Evolutionary conservation across 2,797 vertebrate species (phyloP), one percentile per base, ranked within the genome.

Genomic region (Balearica regulorum): DNA sequence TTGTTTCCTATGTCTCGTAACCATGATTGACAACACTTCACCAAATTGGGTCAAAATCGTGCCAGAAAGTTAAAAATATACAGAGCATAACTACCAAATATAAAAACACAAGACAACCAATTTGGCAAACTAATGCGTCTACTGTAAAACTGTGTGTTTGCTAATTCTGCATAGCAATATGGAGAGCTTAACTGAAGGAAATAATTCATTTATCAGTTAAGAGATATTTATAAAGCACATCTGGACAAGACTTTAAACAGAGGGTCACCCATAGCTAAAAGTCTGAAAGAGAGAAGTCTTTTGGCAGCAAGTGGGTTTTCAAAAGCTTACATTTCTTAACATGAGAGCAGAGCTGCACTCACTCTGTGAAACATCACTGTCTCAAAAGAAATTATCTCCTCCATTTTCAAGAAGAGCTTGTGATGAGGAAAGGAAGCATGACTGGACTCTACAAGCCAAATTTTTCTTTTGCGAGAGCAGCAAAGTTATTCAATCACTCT

Each of bases 181-280:
- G 35, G 64, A 90, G 11, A 80, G 21, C 19, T 87, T 81, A 91
- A 75, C 46, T 80, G 35, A 86, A 93, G 89, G 81, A 96, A 96
- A 92, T 75, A 91, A 94, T 93, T 92, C 57, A 92, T 94, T 86
- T 81, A 91, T 93, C 87, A 89, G 72, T 75, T 78, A 94, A 83
- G 51, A 92, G 54, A 71, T 81, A 92, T 92, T 97, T 96, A 93
- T 83, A 94, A 89, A 95, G 72, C 82, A 94, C 94, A 95, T 75
- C 92, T 93, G 84, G 93, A 93, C 71, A 76, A 78, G 65, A 76
- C 37, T 94, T 95, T 78, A 92, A 94, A 85, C 46, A 92, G 51
- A 87, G 35, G 51, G 39, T 97, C 70, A 92, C 41, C 39, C 58
- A 76, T 20, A 89, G 62, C 65, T 89, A 87, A 55, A 89, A 75